Evolutionary conservation across 2,797 vertebrate genomes (phyloP).

Genomic region (Lepus townsendii): DNA sequence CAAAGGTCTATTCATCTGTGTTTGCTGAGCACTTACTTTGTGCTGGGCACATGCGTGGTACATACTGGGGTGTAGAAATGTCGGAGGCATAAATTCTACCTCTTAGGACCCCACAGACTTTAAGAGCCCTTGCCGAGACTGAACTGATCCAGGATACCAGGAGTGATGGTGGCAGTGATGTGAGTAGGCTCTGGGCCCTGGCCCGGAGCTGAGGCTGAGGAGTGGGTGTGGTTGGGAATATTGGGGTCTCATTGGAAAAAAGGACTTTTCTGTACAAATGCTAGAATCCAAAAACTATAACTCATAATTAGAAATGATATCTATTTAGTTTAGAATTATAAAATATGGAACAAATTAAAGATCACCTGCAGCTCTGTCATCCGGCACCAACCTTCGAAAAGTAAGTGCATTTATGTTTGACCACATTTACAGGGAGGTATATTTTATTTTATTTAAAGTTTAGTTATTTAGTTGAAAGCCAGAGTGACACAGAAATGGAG

Average conservation of each 20-base stretch:
- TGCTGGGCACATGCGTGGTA: background rate
- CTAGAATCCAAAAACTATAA: constrained; percentile 4
- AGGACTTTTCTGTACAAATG: background rate
- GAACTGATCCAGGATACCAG: background rate
- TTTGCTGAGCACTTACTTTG: background rate
- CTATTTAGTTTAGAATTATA: background rate
- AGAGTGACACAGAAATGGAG: too few relatives aligned
- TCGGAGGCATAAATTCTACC: background rate
- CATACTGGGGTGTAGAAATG: background rate
- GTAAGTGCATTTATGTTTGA: background rate
- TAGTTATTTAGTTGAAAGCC: too few relatives aligned
- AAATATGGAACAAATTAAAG: constrained; percentile 23
- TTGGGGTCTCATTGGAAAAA: background rate
- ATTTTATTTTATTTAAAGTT: too few relatives aligned
- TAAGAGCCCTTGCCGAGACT: background rate
- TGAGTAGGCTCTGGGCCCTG: background rate
- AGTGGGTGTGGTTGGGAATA: background rate
- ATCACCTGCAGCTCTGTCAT: background rate
- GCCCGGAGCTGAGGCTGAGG: background rate
- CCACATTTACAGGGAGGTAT: background rate
- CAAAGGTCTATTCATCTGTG: background rate
- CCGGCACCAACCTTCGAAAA: background rate
- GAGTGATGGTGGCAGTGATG: background rate
- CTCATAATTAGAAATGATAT: constrained; percentile 21
- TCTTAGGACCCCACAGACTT: background rate